Evolutionary conservation across 35 echinoderm and acorn worm genomes (phyloP).

Genomic region (Nesometra sesokonis): DNA sequence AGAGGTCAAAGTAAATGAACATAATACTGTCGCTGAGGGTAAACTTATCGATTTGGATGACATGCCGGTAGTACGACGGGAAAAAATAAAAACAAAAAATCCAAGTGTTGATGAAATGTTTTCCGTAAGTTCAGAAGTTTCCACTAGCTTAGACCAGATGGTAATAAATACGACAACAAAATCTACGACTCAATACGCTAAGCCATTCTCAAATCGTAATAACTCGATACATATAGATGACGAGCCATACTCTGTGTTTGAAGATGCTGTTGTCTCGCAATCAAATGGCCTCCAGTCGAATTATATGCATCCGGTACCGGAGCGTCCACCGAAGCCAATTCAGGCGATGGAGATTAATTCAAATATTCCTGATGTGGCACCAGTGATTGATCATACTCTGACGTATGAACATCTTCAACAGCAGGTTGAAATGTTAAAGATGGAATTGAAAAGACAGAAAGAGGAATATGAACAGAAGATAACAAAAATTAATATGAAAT

Average conservation of each 20-base stretch:
- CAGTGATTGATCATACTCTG: neutral
- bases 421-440: constrained; percentile 56
- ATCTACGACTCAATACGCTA: neutral
- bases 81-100: constrained; percentile 1
- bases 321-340: constrained; percentile 45
- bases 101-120: constrained; percentile 16
- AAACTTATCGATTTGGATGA: constrained; percentile 23
- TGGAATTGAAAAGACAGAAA: constrained; percentile 52
- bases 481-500: constrained; percentile 58
- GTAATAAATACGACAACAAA: constrained; percentile 15
- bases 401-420: constrained; percentile 20
- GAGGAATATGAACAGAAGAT: constrained; percentile 52
- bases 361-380: constrained; percentile 10
- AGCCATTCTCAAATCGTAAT: neutral
- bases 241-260: neutral
- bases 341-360: no score
- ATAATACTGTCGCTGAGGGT: neutral
- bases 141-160: constrained; percentile 16
- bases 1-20: constrained; percentile 26
- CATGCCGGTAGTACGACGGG: neutral
- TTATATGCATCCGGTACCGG: constrained; percentile 37
- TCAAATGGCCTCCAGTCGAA: neutral
- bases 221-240: neutral
- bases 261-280: neutral
- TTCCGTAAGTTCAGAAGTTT: constrained; percentile 39